phyloP scores from a whole-genome alignment of 2,888 invertebrate species.

The Drosophila lacicola region DNA sequence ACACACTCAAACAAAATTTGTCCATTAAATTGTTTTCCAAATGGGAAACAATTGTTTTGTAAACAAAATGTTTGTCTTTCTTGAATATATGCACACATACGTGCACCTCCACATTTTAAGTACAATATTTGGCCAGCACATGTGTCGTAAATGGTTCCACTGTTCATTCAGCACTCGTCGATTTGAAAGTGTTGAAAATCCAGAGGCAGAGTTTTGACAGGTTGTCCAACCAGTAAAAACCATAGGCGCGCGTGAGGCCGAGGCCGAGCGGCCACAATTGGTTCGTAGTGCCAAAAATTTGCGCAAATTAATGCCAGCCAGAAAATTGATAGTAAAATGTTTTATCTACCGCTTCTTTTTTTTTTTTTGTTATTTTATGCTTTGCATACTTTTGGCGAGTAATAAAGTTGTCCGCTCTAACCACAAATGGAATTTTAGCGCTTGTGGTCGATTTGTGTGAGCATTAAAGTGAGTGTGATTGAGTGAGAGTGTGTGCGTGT shows the following conservation, averaged over 20 bases:
- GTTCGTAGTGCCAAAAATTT: constrained; percentile 68
- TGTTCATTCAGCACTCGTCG: constrained; percentile 33
- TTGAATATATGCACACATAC: too few relatives aligned
- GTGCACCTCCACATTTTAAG: neutral
- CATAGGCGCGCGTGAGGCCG: constrained; percentile 45
- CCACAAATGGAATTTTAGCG: constrained; percentile 76
- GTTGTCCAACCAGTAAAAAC: constrained; percentile 42
- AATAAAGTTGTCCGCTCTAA: constrained; percentile 67
- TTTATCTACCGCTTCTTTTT: constrained; percentile 36
- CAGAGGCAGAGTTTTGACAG: constrained; percentile 62
- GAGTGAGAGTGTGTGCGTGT: constrained; percentile 38
- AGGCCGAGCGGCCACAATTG: constrained; percentile 60
- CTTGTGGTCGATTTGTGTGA: constrained; percentile 63
- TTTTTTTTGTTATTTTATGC: constrained; percentile 1
- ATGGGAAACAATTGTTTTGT: too few relatives aligned
- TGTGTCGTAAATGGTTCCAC: constrained; percentile 5
- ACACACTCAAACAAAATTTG: too few relatives aligned
- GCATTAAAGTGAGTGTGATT: constrained; percentile 25
- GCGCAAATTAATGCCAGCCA: constrained; percentile 64
- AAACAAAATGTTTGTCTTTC: too few relatives aligned
- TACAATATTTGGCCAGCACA: neutral
- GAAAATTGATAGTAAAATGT: constrained; percentile 69
- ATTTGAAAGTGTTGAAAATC: constrained; percentile 35
- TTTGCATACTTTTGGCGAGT: constrained; percentile 55
- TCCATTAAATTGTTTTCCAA: too few relatives aligned